Evolutionary conservation across 2,797 vertebrate species (phyloP).

Genomic region (Schizopygopsis pylzovi): DNA sequence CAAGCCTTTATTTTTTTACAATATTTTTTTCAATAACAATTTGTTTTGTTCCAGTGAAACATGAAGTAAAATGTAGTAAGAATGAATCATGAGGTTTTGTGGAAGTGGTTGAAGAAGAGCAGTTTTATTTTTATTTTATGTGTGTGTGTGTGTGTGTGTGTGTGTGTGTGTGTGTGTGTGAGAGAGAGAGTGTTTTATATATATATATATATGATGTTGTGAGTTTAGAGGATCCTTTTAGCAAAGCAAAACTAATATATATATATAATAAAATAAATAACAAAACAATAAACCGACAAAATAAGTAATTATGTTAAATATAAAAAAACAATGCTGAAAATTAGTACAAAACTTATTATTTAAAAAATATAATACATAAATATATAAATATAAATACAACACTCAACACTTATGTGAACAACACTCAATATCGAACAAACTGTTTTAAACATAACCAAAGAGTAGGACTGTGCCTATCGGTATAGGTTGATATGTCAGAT

Average conservation of each 20-base stretch:
- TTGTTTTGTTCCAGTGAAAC: too few relatives aligned
- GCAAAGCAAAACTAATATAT: neutral
- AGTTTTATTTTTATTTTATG: neutral
- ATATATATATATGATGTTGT: neutral
- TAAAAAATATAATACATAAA: slow-evolving; percentile 1
- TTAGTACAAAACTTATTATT: neutral
- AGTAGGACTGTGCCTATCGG: neutral
- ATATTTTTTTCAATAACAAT: neutral
- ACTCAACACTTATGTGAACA: neutral
- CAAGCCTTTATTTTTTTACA: too few relatives aligned
- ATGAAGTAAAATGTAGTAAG: too few relatives aligned
- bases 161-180: too few relatives aligned
- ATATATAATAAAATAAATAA: neutral
- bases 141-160: too few relatives aligned
- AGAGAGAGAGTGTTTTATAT: too few relatives aligned
- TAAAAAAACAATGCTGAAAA: neutral
- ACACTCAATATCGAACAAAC: neutral
- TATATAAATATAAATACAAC: slow-evolving; percentile 19
- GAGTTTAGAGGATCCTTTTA: neutral
- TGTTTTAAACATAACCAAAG: neutral
- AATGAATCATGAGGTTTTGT: neutral
- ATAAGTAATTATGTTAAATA: neutral
- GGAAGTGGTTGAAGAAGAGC: neutral
- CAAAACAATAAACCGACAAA: too few relatives aligned
- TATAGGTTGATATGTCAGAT: neutral